A percentile compares a stretch with the other conserved stretches of the same genome.
Evolutionary conservation across 1,140 invertebrate species (phyloP).

Genomic region (Helicoverpa armigera): DNA sequence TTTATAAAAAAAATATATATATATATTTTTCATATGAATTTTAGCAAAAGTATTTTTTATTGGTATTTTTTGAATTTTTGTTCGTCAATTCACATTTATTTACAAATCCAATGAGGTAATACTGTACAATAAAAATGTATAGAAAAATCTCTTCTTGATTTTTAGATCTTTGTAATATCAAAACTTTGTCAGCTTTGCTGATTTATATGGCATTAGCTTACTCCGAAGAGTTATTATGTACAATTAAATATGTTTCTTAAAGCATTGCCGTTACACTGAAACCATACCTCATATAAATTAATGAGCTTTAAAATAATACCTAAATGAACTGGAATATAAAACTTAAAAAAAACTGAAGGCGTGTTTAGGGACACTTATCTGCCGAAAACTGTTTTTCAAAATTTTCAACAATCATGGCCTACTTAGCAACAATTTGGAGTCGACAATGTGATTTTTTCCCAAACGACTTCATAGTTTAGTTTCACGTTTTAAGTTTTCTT

Average conservation of each 20-base stretch:
- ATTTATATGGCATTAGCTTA: background rate
- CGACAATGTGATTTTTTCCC: too few species aligned
- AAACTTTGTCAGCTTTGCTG: constrained; percentile 18
- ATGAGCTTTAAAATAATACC: too few species aligned
- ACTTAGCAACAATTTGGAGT: too few species aligned
- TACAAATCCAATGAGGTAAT: constrained; percentile 10
- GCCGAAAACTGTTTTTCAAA: too few species aligned
- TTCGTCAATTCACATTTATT: background rate
- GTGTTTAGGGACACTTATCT: too few species aligned
- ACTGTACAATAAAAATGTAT: constrained; percentile 5
- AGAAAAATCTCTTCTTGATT: background rate
- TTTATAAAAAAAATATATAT: too few species aligned
- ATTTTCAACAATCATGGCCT: too few species aligned
- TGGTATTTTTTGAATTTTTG: background rate
- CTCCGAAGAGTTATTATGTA: background rate
- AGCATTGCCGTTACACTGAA: background rate
- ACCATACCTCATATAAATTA: background rate
- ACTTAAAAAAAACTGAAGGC: too few species aligned
- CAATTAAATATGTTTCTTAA: background rate
- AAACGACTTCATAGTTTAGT: too few species aligned
- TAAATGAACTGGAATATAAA: too few species aligned
- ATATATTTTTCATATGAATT: background rate
- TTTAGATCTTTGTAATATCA: background rate
- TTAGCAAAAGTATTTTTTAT: background rate
- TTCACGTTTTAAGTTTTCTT: too few species aligned